Conservation (phyloP, 1,140 invertebrate genomes). For the Camponotus pennsylvanicus region DNA sequence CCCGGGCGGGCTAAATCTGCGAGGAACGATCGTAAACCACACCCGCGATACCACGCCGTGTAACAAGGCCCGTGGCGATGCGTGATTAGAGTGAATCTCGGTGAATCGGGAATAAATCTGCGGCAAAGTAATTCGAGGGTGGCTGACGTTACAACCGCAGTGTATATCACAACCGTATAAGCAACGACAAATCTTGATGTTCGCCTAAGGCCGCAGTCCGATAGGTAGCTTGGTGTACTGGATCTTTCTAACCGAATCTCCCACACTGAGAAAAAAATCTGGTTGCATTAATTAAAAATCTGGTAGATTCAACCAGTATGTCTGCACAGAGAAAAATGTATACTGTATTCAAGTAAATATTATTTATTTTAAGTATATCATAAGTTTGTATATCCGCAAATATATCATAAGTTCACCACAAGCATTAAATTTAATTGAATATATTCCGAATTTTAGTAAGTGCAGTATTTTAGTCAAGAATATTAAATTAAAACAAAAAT, state of each 20-base stretch:
- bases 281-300: too few relatives aligned
- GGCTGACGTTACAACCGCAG: conserved; percentile 27
- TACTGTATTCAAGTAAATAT: too few relatives aligned
- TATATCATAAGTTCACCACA: too few relatives aligned
- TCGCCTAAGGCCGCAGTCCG: not conserved
- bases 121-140: conserved; percentile 63
- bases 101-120: conserved; percentile 77
- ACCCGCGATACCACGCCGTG: conserved; percentile 23
- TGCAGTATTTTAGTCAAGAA: too few relatives aligned
- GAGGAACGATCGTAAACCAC: conserved; percentile 70
- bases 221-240: not conserved
- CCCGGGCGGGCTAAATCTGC: conserved; percentile 74
- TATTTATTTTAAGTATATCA: too few relatives aligned
- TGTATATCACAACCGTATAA: conserved; percentile 52
- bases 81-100: conserved; percentile 74
- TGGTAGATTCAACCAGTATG: too few relatives aligned
- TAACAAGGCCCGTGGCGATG: conserved; percentile 62
- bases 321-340: too few relatives aligned
- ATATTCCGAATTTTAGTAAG: too few relatives aligned
- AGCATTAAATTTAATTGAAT: too few relatives aligned
- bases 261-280: too few relatives aligned
- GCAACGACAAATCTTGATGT: conserved; percentile 48
- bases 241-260: not conserved
- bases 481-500: too few relatives aligned
- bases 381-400: too few relatives aligned